Evolutionary conservation across 2,113 vertebrate species (phyloP), one percentile per base, ranked within the genome.

Genomic region (Anoplopoma fimbria): DNA sequence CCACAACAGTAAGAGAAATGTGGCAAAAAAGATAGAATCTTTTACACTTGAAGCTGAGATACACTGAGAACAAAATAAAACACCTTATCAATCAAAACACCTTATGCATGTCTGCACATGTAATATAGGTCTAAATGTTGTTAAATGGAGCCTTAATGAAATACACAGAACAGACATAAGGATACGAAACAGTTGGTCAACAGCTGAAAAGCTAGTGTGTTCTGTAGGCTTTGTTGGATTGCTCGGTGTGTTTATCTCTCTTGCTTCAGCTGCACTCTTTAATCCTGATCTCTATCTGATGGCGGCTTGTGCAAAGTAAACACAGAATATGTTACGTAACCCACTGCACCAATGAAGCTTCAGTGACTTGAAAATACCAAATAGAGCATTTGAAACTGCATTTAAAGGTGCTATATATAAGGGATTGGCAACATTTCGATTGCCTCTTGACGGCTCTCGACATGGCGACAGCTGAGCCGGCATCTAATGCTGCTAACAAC

Each of bases 241-340:
- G 53, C 5, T 45, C 10, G 4, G 55, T 27, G 31, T 62, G 15
- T 75, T 74, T 38, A 21, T 64, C 14, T 40, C n/a, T 69, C 19
- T 61, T 25, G 51, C 12, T 36, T 12, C 31, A 27, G 49, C 19
- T 67, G 10, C 12, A 6, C 29, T 40, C 14, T 76, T 77, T 77
- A 64, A 81, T 5, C 9, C 42, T 71, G n/a, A 58, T 33, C 40
- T 78, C 36, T 63, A 6, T 65, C 33, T 65, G 63, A 13, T 33
- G 33, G 42, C 15, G 45, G 47, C 33, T 25, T 55, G 45, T 62
- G 3, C 57, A 19, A 63, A 69, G 63, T 69, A 75, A 64, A 49
- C 47, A 34, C 1, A 47, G 29, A 17, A 13, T 49, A 15, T 61
- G 49, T 77, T 40, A 61, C 57, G 33, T 40, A 70, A 79, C 31